Evolutionary conservation across 2,113 vertebrate genomes (phyloP).

Genomic region (Burhinus bistriatus): DNA sequence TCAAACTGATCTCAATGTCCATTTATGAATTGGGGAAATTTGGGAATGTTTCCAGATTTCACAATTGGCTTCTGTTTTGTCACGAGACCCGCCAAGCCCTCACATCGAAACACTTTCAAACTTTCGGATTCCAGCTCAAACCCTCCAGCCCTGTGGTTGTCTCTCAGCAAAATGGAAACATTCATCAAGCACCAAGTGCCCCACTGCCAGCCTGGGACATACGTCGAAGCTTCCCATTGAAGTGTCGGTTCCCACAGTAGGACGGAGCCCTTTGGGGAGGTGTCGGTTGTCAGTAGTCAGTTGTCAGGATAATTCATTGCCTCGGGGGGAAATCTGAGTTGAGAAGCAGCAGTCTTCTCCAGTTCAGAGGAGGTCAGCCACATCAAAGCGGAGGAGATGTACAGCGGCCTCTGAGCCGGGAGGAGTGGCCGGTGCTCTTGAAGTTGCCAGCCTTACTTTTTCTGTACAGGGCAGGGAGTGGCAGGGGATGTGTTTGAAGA

Average conservation of each 20-base stretch:
- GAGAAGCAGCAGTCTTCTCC: background rate
- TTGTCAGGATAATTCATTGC: slow-evolving; percentile 50
- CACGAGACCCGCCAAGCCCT: background rate
- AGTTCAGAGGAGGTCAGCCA: slow-evolving; percentile 39
- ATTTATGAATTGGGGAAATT: background rate
- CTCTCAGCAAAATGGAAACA: background rate
- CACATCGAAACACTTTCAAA: background rate
- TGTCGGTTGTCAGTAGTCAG: slow-evolving; percentile 26
- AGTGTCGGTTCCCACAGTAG: slow-evolving; percentile 21
- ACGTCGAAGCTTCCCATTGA: background rate
- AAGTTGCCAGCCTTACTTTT: background rate
- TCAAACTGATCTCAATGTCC: background rate
- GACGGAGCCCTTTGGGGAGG: background rate
- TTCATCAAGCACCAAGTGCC: background rate
- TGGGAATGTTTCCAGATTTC: background rate
- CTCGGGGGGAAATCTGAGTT: background rate
- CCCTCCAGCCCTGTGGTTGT: background rate
- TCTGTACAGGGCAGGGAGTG: background rate
- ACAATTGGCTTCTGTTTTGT: background rate
- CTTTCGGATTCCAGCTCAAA: background rate
- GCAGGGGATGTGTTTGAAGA: slow-evolving; percentile 3
- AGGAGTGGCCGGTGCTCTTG: slow-evolving; percentile 9
- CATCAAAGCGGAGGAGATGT: slow-evolving; percentile 26
- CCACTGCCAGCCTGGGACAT: background rate
- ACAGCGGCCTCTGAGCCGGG: background rate